These are phyloP conservation scores for Sminthurinus aureus DNA, from an alignment of 2,888 invertebrate species.

Conservation along the genomic window DNA sequence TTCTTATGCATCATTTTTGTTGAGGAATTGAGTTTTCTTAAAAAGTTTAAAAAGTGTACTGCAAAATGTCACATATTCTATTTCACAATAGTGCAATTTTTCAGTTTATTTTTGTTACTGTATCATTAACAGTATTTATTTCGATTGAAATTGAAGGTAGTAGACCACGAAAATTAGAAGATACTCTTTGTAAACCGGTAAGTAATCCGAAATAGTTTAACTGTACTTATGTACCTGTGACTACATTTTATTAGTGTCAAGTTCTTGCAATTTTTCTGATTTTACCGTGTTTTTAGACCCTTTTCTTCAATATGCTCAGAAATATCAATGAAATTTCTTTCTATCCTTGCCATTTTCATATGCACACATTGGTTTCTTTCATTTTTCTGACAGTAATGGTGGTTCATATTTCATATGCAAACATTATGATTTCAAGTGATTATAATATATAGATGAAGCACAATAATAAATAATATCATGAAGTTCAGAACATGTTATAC, in stretches of 20 bases:
- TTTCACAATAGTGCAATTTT: background rate
- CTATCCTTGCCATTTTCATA: background rate
- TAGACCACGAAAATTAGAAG: slow-evolving; percentile 53
- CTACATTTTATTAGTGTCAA: background rate
- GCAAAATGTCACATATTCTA: background rate
- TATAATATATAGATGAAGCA: too few relatives aligned
- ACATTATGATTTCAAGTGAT: too few relatives aligned
- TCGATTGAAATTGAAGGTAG: slow-evolving; percentile 19
- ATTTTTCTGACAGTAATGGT: background rate
- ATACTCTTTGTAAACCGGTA: slow-evolving; percentile 54
- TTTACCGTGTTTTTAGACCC: background rate
- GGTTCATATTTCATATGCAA: background rate
- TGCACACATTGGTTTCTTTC: background rate
- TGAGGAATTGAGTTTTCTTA: background rate
- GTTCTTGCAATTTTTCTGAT: too few relatives aligned
- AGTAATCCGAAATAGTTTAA: background rate
- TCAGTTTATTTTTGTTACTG: background rate
- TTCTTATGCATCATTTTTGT: background rate
- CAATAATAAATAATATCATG: too few relatives aligned
- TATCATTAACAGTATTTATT: background rate
- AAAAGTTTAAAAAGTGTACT: background rate
- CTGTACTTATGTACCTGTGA: background rate
- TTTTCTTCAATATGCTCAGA: background rate
- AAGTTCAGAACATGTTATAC: background rate
- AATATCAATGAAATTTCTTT: background rate